phyloP scores from a whole-genome alignment of 2,113 vertebrate genomes.

The Microcebus tavaratra region DNA sequence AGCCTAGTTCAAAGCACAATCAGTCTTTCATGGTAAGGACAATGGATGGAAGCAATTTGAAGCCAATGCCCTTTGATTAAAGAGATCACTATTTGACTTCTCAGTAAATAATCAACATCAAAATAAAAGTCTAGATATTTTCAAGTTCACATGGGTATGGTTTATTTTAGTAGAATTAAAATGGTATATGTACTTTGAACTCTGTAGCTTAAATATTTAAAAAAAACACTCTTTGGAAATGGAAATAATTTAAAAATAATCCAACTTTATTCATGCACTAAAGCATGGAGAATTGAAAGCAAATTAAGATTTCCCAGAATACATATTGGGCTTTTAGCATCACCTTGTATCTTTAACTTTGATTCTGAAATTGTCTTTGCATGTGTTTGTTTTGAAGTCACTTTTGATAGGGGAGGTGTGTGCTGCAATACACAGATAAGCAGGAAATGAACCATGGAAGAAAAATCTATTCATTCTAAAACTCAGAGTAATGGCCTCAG shows the following conservation, averaged over 20 bases:
- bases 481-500: not conserved
- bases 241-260: constrained; percentile 66
- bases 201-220: constrained; percentile 72
- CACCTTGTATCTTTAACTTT: constrained; percentile 17
- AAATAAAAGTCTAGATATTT: constrained; percentile 79
- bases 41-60: constrained; percentile 83
- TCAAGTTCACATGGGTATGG: constrained; percentile 77
- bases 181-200: constrained; percentile 71
- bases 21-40: constrained; percentile 75
- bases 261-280: constrained; percentile 1
- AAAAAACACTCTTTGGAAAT: constrained; percentile 72
- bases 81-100: constrained; percentile 73
- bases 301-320: constrained; percentile 28
- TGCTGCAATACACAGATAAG: constrained; percentile 25
- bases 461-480: constrained; percentile 21
- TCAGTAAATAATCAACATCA: constrained; percentile 78
- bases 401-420: not conserved
- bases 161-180: constrained; percentile 77
- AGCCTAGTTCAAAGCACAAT: constrained; percentile 77
- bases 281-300: constrained; percentile 64
- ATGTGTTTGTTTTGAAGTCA: not conserved
- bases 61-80: constrained; percentile 81
- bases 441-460: not conserved
- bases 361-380: constrained; percentile 31
- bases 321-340: not conserved